Evolutionary conservation across 1,140 invertebrate genomes (phyloP), one percentile per base, ranked within the genome.

Genomic region (Aphidius ervi): DNA sequence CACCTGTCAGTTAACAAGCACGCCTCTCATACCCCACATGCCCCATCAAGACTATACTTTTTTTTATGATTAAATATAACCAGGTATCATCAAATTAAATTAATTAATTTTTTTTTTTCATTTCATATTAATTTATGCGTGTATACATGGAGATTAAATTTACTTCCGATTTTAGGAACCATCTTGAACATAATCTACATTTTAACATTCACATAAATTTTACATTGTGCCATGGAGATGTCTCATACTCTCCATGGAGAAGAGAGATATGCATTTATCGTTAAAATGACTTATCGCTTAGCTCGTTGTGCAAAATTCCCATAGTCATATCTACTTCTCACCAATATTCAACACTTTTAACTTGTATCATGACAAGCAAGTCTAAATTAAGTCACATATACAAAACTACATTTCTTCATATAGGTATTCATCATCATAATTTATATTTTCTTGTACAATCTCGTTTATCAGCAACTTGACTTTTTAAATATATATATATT

Each of bases 261-360:
- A 16, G 16, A 1, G 4, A 31, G 23, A 31, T 31, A 31, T 31
- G 23, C 1, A 31, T 72, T 75, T 75, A 78, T 78, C 72, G 69
- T 69, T 71, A 65, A 69, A 73, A 77, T 77, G 75, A 78, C 72
- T 78, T 77, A 78, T 76, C 71, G 72, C 23, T 31, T 31, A 4
- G 23, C 59, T 69, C 50, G 59, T 37, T 6, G 6, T 43, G 1
- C 20, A 5, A 39, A 6, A 20, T 16, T 43, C 42, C 45, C 55
- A 16, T 31, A 5, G 5, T 52, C 8, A n/a, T 16, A 10, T 9
- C 37, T 52, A 7, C 23, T 20, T 31, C 49, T 52, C 49, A 6
- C 49, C 45, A 31, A 31, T 8, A 20, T 10, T 46, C 45, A 40
- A 20, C 43, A 37, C 48, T 31, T 31, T 31, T 31, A 31, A 4